Conservation (phyloP, 2,888 invertebrate genomes). For the Ceraclea dissimilis region DNA sequence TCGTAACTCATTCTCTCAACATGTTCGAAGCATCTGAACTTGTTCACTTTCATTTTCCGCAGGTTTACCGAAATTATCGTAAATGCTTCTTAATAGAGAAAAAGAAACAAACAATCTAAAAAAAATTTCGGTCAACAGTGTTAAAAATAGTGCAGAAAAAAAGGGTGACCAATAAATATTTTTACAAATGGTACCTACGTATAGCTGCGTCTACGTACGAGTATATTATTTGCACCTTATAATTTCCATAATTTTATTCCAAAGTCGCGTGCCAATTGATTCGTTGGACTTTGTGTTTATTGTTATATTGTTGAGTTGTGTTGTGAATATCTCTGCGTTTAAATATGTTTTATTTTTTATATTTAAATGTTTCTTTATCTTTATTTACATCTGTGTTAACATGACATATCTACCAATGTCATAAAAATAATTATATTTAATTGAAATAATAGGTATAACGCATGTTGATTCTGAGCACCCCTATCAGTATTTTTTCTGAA, state of each 20-base stretch:
- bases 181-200: not conserved
- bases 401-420: not conserved
- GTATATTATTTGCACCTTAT: not conserved
- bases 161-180: not conserved
- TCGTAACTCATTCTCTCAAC: no score
- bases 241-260: slow-evolving; percentile 11
- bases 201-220: not conserved
- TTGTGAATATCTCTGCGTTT: not conserved
- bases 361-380: not conserved
- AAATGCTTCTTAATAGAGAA: no score
- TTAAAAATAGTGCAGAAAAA: no score
- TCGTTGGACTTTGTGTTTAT: slow-evolving; percentile 7
- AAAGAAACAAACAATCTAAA: no score
- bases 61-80: no score
- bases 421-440: not conserved
- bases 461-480: no score
- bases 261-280: slow-evolving; percentile 14
- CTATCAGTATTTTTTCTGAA: no score
- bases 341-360: not conserved
- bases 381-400: not conserved
- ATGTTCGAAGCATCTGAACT: no score
- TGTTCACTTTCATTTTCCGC: no score
- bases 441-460: no score
- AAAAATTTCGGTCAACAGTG: no score
- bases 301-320: not conserved